Evolutionary conservation across 2,113 vertebrate species (phyloP).

Genomic region (Cyanoramphus novaezelandiae): DNA sequence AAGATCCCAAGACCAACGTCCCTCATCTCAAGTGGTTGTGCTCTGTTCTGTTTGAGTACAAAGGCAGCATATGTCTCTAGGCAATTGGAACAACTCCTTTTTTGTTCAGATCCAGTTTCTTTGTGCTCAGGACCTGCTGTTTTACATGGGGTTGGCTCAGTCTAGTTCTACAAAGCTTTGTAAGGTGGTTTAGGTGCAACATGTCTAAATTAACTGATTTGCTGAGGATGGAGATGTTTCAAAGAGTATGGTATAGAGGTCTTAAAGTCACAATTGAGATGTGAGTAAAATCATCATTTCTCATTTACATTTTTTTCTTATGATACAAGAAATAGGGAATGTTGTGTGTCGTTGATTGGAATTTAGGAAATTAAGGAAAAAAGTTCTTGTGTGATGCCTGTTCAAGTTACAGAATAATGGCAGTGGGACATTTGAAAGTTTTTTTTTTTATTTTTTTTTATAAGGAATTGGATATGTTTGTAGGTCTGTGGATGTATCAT

Average conservation of each 20-base stretch:
- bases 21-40: not conserved
- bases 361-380: not conserved
- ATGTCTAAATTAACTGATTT: not conserved
- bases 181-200: not conserved
- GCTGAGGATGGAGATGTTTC: not conserved
- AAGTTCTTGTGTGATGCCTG: fast-evolving
- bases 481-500: not conserved
- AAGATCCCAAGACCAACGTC: not conserved
- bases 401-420: not conserved
- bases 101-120: not conserved
- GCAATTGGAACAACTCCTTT: fast-evolving
- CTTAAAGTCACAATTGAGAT: not conserved
- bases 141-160: not conserved
- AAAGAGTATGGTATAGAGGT: not conserved
- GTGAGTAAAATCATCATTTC: too few species aligned
- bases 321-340: not conserved
- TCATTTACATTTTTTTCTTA: not conserved
- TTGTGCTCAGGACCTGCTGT: not conserved
- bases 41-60: not conserved
- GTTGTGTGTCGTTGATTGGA: not conserved
- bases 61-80: not conserved
- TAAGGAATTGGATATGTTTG: not conserved
- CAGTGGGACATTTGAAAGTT: not conserved
- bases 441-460: not conserved
- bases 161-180: not conserved